Evolutionary conservation across 2,888 invertebrate species (phyloP), one percentile per base, ranked within the genome.

Genomic region (Chesias legatella): DNA sequence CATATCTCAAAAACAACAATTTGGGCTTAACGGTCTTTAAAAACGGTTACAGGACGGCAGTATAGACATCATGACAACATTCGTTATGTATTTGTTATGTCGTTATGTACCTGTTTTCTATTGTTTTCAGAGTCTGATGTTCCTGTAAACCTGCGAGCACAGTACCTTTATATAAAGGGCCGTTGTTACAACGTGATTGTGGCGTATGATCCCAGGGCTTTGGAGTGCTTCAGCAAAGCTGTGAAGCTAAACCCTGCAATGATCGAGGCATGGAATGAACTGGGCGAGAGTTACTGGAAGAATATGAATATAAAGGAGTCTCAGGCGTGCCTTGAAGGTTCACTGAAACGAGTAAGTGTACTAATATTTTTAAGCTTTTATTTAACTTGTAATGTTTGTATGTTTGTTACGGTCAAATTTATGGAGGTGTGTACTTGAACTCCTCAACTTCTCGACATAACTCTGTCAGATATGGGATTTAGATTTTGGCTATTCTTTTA

Each of bases 201-300:
- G 0, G 88, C 90, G 21, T 94, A 92, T 64, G 91, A 92, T 59
- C 89, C 90, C 8, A 90, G 92, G 58, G 94, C 95, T 0, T 92
- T 93, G 47, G 94, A 94, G 59, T 89, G 91, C 33, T 84, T 97
- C 29, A 94, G 94, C 32, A 95, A 94, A 73, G 93, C 96, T 2
- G 94, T 96, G 0, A 97, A 97, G 73, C 80, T 96, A 25, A 94
- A 95, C 65, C 95, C 95, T 0, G 93, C 92, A 56, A 77, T 94
- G 37, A 91, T 94, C 0, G 93, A 93, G 36, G 95, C 95, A 0
- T 97, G 96, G 96, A 96, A 96, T 67, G 94, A 96, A 70, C 86
- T 97, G 0, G 97, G 97, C 0, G 95, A 96, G 73, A 94, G 94
- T 65, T 95, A 94, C 70, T 96, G 95, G 93, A 96, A 96, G 77